Percentiles rank a stretch among this genome's conserved stretches.
These are phyloP conservation scores for Spatulosminthurus flaviceps DNA, from an alignment of 2,888 invertebrate genomes.

Conservation along the genomic window DNA sequence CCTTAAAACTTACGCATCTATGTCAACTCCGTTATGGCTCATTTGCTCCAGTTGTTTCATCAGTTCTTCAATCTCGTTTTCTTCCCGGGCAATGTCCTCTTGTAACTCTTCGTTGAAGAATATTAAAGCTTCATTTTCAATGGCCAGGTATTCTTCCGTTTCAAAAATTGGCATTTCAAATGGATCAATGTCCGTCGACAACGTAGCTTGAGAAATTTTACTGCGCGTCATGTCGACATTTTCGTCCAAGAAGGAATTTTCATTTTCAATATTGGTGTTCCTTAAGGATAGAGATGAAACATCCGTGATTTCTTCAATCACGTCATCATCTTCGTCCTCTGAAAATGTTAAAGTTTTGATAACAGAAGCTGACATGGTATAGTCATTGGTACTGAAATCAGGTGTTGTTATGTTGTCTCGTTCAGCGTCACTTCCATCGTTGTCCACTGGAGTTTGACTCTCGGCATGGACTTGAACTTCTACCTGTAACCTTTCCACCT, in stretches of 20 bases:
- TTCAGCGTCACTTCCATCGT: not conserved
- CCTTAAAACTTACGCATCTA: conserved; percentile 53
- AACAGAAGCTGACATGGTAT: conserved; percentile 9
- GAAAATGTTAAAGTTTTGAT: conserved; percentile 48
- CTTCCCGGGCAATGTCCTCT: conserved; percentile 58
- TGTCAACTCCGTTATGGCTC: conserved; percentile 42
- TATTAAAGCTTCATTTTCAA: conserved; percentile 61
- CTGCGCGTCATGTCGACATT: not conserved
- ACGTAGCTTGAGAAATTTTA: not conserved
- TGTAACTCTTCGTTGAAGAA: conserved; percentile 58
- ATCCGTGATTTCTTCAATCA: conserved; percentile 41
- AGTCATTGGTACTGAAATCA: conserved; percentile 28
- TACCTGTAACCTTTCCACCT: conserved; percentile 45
- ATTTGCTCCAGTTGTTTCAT: conserved; percentile 51
- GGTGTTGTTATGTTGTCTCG: conserved; percentile 22
- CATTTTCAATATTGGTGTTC: conserved; percentile 30
- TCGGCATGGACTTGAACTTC: conserved; percentile 49
- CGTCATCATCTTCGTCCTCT: conserved; percentile 51
- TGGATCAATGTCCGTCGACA: conserved; percentile 48
- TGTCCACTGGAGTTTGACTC: not conserved
- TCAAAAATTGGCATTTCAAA: conserved; percentile 59
- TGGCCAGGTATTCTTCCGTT: conserved; percentile 57
- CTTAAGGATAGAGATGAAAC: conserved; percentile 33
- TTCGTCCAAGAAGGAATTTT: conserved; percentile 17
- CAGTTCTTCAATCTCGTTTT: conserved; percentile 55